Conservation (phyloP, 2,797 vertebrate genomes). For the Tarsius wallacei region DNA sequence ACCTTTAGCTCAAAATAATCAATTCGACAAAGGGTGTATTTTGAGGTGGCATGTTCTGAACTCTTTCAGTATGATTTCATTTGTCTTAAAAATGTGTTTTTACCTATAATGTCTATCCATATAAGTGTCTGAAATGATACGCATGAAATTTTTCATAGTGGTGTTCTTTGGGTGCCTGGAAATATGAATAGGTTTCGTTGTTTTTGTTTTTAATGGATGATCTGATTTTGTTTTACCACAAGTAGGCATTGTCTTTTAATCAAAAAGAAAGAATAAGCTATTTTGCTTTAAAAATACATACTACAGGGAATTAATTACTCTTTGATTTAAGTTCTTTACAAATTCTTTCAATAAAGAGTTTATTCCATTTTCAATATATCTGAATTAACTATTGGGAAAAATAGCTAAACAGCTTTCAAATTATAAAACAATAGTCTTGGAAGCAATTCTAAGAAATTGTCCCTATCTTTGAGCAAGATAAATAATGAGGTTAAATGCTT, state of each 20-base stretch:
- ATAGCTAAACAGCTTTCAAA: not conserved
- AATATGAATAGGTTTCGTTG: not conserved
- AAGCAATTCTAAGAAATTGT: constrained; percentile 9
- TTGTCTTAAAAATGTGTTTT: not conserved
- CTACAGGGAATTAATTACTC: constrained; percentile 3
- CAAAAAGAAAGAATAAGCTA: constrained; percentile 27
- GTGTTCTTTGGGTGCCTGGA: constrained; percentile 36
- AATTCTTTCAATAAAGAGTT: constrained; percentile 16
- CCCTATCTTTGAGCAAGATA: constrained; percentile 49
- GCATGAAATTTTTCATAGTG: not conserved
- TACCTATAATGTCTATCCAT: not conserved
- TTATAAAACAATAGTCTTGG: constrained; percentile 23
- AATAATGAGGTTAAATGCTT: constrained; percentile 35
- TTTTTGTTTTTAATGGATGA: constrained; percentile 14
- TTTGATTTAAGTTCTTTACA: constrained; percentile 30
- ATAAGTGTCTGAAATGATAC: not conserved
- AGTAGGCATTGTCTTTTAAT: constrained; percentile 18
- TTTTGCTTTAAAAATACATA: constrained; percentile 57
- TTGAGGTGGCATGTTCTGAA: not conserved
- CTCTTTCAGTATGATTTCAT: not conserved
- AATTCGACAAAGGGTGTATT: not conserved
- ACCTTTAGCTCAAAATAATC: not conserved
- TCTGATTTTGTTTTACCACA: constrained; percentile 54
- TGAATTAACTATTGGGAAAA: not conserved
- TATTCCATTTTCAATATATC: not conserved